Percentiles rank a stretch among this genome's conserved stretches.
phyloP scores from a whole-genome alignment of 2,113 vertebrate genomes.

The Podiceps cristatus region DNA sequence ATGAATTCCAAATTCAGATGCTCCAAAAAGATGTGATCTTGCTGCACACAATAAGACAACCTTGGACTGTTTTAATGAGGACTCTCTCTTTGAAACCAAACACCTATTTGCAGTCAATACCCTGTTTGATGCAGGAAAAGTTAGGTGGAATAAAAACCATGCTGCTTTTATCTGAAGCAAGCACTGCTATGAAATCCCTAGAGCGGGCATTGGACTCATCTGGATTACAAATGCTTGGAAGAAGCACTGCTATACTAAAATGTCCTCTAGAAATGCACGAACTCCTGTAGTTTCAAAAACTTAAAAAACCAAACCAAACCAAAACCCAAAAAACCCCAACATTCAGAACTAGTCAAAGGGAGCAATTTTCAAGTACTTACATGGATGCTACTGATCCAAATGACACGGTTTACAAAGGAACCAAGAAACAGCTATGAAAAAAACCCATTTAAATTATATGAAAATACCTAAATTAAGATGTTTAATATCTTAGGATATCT shows the following conservation, averaged over 20 bases:
- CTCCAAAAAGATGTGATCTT: neutral
- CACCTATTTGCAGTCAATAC: neutral
- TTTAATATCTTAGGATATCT: neutral
- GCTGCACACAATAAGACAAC: neutral
- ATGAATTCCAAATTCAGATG: neutral
- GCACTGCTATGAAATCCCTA: neutral
- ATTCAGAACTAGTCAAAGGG: neutral
- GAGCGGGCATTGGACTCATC: neutral
- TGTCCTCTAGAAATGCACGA: neutral
- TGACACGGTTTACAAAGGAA: neutral
- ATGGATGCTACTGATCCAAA: neutral
- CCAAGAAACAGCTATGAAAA: neutral
- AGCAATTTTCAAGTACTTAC: neutral
- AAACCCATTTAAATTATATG: neutral
- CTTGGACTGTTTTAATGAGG: neutral
- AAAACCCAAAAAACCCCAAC: no score
- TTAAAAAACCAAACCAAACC: neutral
- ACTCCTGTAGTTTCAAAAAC: neutral
- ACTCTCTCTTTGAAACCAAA: neutral
- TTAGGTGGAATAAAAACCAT: neutral
- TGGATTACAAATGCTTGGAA: neutral
- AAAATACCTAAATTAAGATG: neutral
- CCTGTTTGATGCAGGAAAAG: neutral
- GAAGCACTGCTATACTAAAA: neutral
- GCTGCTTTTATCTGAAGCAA: neutral